Base-by-base conservation (phyloP, 1,140 invertebrate genomes). In the Drosophila elegans region DNA sequence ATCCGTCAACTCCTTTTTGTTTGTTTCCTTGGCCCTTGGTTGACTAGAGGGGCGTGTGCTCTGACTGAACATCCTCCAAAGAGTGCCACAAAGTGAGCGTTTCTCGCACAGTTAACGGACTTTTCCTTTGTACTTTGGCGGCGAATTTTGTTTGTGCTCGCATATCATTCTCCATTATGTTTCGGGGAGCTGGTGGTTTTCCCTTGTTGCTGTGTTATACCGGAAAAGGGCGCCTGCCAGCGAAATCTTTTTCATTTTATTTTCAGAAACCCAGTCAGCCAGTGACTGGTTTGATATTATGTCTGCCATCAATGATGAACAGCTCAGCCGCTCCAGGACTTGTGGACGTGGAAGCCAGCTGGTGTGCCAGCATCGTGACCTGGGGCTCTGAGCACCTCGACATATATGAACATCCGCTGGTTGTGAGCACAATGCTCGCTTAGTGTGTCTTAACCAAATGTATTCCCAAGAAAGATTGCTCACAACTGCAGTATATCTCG, bases 71-170 rank as follows among this genome's bases (percentile, higher is more conserved):
- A 85, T 69, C 63, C 81, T 42, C 45, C 73, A 67, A 63, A 44
- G 64, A 68, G 67, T 34, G 16, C 27, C 67, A 88, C 83, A 86
- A 88, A 86, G 83, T 75, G 67, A 79, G 29, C 57, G 60, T 86
- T 86, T 86, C 71, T 76, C 79, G 79, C 83, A 86, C 75, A 88
- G 67, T 82, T 88, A 82, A 59, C 41, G 41, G 46, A 48, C 25
- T 38, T 38, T 42, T 25, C 21, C 16, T 81, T 78, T 73, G 66
- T 79, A 46, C 53, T 55, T 59, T 29, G 68, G 39, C 68, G 71
- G 69, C 54, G 68, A 59, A 79, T 82, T 82, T 69, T 68, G 41
- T 68, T 54, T 68, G 45, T 66, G 60, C 64, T 68, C 46, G 29
- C 32, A 69, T 21, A 55, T 45, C 42, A 46, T 25, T 54, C 62